A percentile compares a stretch with the other conserved stretches of the same genome.
Conservation (phyloP, 2,888 invertebrate species). For the Rhodophaea formosa region DNA sequence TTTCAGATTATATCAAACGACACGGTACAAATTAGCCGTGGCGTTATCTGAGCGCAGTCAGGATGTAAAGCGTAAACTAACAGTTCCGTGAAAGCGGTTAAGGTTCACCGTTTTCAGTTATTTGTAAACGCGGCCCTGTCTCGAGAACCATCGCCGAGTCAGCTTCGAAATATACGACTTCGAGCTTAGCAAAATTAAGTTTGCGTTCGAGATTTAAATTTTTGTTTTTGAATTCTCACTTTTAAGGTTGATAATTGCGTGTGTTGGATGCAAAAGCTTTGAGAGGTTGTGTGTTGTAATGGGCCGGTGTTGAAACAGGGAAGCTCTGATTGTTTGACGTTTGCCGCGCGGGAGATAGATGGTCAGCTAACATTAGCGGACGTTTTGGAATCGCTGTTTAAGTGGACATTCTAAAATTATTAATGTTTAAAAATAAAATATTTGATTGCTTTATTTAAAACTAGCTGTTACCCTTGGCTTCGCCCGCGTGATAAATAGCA, state of each 20-base stretch:
- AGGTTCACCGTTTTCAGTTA: conserved; percentile 42
- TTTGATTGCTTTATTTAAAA: no score
- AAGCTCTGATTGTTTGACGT: conserved; percentile 44
- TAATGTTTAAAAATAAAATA: no score
- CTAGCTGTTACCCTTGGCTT: no score
- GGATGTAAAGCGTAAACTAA: conserved; percentile 57
- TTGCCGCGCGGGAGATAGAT: conserved; percentile 31
- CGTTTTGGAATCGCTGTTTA: conserved; percentile 39
- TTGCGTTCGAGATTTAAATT: not conserved
- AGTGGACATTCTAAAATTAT: conserved; percentile 32
- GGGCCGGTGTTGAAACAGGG: conserved; percentile 47
- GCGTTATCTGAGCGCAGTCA: conserved; percentile 41
- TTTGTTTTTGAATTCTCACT: not conserved
- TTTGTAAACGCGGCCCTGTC: conserved; percentile 36
- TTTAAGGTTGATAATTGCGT: conserved; percentile 3
- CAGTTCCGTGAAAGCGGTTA: conserved; percentile 53
- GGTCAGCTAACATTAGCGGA: conserved; percentile 32
- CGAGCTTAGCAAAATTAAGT: not conserved
- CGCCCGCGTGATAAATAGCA: no score
- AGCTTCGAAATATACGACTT: conserved; percentile 6
- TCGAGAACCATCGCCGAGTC: conserved; percentile 21
- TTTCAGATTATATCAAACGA: conserved; percentile 11
- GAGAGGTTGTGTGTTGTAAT: conserved; percentile 29
- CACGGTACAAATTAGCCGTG: conserved; percentile 27
- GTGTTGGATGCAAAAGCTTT: not conserved